Base-by-base conservation (phyloP, 2,888 invertebrate species). In the Pyrrhosoma nymphula region DNA sequence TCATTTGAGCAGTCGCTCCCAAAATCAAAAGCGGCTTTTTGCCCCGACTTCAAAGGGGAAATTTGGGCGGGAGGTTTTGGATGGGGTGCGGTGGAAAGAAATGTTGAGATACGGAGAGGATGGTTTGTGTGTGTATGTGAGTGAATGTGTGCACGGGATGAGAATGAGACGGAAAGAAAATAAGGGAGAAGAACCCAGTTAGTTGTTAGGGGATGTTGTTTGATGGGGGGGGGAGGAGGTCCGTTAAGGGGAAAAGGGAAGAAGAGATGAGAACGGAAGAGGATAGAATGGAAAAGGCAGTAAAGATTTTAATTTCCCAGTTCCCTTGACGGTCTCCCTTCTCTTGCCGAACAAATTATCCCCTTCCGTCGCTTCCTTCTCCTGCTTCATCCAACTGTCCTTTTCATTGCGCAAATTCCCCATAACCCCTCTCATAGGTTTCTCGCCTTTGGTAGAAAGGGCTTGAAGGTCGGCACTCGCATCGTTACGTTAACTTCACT, bases 21-120 rank as follows among this genome's bases (percentile, higher is more conserved):
- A 55, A 69, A 93, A 93, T 93, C 93, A 93, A 93, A 93, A 93
- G 93, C 69, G 47, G 93, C 93, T 93, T 93, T 93, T 93, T 93
- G 26, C 47, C 47, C 47, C 26, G 26, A 93, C 93, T 93, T 93
- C 93, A 93, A 93, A 93, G 93, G 69, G 39, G 63, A 60, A 63
- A 63, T 60, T 60, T 60, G 63, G 4, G 30, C 2, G 56, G 56
- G 35, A 91, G 20, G 23, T 30, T 56, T 26, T 16, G 30, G 91
- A 16, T 30, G 35, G 16, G 12, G 30, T 10, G 82, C 20, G 18
- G 60, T 60, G 16, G 18, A 35, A 82, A 18, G 30, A 35, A 35
- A 35, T 35, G 14, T 35, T 30, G 82, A 35, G 30, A 82, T 14
- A 35, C 3, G 30, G 82, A 82, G 12, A 26, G 30, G 30, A n/a